Percentiles rank a stretch among this genome's conserved stretches.
These are phyloP conservation scores for Chirona hameri DNA, from an alignment of 2,888 invertebrate genomes.

Conservation along the genomic window DNA sequence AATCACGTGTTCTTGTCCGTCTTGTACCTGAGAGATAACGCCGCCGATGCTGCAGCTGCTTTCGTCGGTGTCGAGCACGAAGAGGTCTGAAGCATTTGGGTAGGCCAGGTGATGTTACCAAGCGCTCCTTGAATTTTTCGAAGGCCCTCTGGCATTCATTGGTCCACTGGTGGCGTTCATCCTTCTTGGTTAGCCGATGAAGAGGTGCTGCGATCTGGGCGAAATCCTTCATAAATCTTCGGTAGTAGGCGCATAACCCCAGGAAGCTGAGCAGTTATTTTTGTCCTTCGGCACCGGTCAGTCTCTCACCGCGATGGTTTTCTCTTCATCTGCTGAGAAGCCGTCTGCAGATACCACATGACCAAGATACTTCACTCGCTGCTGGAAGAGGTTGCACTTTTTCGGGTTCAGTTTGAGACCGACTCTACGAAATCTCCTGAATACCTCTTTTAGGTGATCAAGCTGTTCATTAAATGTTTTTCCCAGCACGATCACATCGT, in stretches of 20 bases:
- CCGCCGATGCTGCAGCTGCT: not conserved
- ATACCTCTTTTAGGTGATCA: conserved; percentile 37
- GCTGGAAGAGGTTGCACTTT: conserved; percentile 37
- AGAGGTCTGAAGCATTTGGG: not conserved
- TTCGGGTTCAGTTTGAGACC: conserved; percentile 40
- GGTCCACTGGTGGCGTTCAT: conserved; percentile 40
- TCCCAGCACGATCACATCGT: not conserved
- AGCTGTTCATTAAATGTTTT: conserved; percentile 30
- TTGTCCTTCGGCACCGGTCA: conserved; percentile 39
- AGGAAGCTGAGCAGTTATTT: conserved; percentile 40
- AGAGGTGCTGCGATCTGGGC: conserved; percentile 40
- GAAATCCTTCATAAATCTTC: conserved; percentile 39
- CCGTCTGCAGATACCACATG: conserved; percentile 38
- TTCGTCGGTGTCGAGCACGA: not conserved
- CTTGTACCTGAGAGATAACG: not conserved
- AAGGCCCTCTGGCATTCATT: conserved; percentile 43
- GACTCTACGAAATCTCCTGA: conserved; percentile 38
- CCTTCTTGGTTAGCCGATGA: conserved; percentile 33
- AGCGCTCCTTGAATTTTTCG: conserved; percentile 41
- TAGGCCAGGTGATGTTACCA: not conserved
- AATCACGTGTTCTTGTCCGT: not conserved
- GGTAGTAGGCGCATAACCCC: conserved; percentile 42
- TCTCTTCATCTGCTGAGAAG: conserved; percentile 39
- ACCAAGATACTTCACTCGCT: conserved; percentile 39
- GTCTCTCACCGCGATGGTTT: conserved; percentile 37